Evolutionary conservation across 2,888 invertebrate species (phyloP), one percentile per base, ranked within the genome.

Genomic region (Clivina fossor): DNA sequence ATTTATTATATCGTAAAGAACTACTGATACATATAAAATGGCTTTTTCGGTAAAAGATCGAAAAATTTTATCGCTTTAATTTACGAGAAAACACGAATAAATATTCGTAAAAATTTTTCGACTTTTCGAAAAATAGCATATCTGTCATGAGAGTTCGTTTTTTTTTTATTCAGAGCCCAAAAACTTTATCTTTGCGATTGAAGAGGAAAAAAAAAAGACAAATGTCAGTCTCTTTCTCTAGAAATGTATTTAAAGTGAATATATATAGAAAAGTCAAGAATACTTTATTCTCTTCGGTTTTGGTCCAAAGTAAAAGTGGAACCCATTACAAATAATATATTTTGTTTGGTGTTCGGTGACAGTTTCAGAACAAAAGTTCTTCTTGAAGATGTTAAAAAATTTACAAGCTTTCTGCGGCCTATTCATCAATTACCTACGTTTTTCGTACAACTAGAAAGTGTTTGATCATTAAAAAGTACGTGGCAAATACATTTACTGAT

Each of bases 341-440:
- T 16, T 48, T 48, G 48, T 48, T 37, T 33, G 37, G 24, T 37
- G 28, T 33, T 24, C 26, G 33, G 37, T 16, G n/a, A 37, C 30
- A 48, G 48, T 48, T 48, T 24, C 35, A 16, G 37, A 48, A 48
- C 35, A 48, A 32, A 48, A 48, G 37, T 48, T 48, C 24, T 30
- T 33, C 33, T 7, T 4, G 13, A n/a, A 47, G 11, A 15, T 24
- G 16, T 18, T 30, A 30, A 30, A 30, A 30, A 30, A 37, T 35
- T 20, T 24, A 48, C 33, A 35, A 20, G 22, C 20, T 20, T 33
- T 33, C 15, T 15, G 37, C 37, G 35, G n/a, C 26, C 48, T 33
- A 48, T 48, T 37, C 48, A 48, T 48, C 48, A 48, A 48, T 48
- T 48, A 48, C n/a, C n/a, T n/a, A n/a, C n/a, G n/a, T n/a, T n/a